These are phyloP conservation scores for Nomia melanderi DNA, from an alignment of 1,140 invertebrate species.

Conservation along the genomic window DNA sequence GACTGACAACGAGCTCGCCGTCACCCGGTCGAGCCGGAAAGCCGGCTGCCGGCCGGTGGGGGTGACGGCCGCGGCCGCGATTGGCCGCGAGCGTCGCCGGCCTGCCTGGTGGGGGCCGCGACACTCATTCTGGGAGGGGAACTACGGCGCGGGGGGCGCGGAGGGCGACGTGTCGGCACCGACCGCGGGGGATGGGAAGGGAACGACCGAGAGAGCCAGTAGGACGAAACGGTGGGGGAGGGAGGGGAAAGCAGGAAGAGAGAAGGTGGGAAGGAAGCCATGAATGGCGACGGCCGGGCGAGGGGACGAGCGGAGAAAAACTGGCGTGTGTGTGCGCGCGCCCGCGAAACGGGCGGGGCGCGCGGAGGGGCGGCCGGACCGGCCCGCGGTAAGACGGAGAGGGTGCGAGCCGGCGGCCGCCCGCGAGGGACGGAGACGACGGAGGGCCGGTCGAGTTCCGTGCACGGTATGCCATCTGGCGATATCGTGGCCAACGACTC, in stretches of 20 bases:
- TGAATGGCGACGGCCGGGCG: constrained; percentile 62
- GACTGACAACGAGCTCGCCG: constrained; percentile 65
- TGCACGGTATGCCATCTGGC: constrained; percentile 77
- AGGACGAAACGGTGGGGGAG: constrained; percentile 56
- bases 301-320: constrained; percentile 44
- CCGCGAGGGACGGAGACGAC: constrained; percentile 20
- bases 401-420: constrained; percentile 2
- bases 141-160: constrained; percentile 10
- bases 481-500: constrained; percentile 71
- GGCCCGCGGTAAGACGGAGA: constrained; percentile 34
- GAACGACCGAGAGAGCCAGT: constrained; percentile 35
- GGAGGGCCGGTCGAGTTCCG: constrained; percentile 37
- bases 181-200: constrained; percentile 25
- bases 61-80: constrained; percentile 18
- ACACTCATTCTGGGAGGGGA: too few relatives aligned
- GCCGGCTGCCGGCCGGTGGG: neutral
- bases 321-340: neutral
- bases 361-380: too few relatives aligned
- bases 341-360: too few relatives aligned
- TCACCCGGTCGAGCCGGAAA: constrained; percentile 36
- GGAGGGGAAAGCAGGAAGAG: constrained; percentile 66
- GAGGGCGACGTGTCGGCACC: neutral
- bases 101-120: constrained; percentile 44
- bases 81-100: constrained; percentile 48
- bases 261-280: constrained; percentile 69